A percentile compares a stretch with the other conserved stretches of the same genome.
Conservation (phyloP, 2,797 vertebrate species). For the Mycteria americana region DNA sequence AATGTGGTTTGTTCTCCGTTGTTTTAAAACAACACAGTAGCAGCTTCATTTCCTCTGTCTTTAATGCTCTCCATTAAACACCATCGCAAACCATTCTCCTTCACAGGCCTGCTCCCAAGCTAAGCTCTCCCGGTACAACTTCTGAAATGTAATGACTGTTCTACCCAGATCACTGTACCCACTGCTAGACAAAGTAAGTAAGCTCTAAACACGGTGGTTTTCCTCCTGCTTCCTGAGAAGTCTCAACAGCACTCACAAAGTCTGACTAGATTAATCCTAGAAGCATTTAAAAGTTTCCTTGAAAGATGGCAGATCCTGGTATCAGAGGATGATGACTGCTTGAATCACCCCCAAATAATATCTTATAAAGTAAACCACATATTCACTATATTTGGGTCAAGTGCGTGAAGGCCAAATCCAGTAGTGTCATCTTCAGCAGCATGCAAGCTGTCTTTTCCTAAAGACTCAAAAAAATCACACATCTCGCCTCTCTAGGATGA, state of each 20-base stretch:
- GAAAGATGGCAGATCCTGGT: neutral
- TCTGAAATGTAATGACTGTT: neutral
- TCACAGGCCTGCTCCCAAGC: neutral
- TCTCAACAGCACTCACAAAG: neutral
- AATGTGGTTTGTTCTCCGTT: neutral
- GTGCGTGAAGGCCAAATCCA: neutral
- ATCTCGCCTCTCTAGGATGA: neutral
- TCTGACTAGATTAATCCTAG: neutral
- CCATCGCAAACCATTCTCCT: neutral
- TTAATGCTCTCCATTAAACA: neutral
- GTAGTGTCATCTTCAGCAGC: neutral
- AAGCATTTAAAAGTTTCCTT: neutral
- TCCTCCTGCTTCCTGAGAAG: neutral
- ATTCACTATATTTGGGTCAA: neutral
- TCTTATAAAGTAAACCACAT: neutral
- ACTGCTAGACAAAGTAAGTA: neutral
- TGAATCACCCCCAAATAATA: neutral
- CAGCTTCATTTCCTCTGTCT: neutral
- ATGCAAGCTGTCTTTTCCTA: neutral
- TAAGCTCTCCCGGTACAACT: neutral
- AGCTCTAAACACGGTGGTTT: neutral
- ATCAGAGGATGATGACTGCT: neutral
- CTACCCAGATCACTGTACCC: neutral
- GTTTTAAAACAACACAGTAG: neutral
- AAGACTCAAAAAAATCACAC: neutral